A percentile compares a stretch with the other conserved stretches of the same genome.
phyloP scores from a whole-genome alignment of 2,888 invertebrate species.

The Meloe dianella region DNA sequence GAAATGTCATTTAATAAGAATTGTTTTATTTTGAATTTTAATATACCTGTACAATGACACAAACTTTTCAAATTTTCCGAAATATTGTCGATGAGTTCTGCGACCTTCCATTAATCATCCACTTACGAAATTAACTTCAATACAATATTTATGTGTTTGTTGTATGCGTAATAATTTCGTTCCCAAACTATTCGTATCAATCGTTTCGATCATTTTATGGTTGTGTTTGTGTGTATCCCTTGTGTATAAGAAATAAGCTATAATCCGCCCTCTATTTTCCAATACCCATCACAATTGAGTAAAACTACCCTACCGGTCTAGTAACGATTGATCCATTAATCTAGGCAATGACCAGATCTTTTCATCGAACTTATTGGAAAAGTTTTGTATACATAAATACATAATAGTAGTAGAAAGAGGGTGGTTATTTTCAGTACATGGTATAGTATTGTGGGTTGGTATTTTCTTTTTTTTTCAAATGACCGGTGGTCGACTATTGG shows the following conservation, averaged over 20 bases:
- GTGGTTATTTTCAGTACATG: background rate
- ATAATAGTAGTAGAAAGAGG: background rate
- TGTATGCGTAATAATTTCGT: background rate
- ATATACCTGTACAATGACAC: no score
- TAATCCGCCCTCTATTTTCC: constrained; percentile 4
- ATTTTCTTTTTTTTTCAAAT: constrained; percentile 11
- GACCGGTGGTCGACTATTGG: constrained; percentile 21
- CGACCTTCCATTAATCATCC: background rate
- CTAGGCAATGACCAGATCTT: constrained; percentile 39
- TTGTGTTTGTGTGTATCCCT: background rate
- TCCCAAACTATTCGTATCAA: background rate
- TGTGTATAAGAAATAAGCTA: background rate
- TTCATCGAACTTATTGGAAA: constrained; percentile 37
- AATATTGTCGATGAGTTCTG: no score
- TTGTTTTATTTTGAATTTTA: no score
- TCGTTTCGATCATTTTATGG: background rate
- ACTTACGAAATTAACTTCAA: background rate
- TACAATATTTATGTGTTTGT: background rate
- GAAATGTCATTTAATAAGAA: background rate
- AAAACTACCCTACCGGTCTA: constrained; percentile 13
- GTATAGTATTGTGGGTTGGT: background rate
- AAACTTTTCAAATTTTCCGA: background rate
- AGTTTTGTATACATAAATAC: constrained; percentile 15
- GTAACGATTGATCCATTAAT: constrained; percentile 42
- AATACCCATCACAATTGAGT: background rate